A percentile compares a stretch with the other conserved stretches of the same genome.
Evolutionary conservation across 1,140 invertebrate species (phyloP).

Genomic region (Drosophila bocki): DNA sequence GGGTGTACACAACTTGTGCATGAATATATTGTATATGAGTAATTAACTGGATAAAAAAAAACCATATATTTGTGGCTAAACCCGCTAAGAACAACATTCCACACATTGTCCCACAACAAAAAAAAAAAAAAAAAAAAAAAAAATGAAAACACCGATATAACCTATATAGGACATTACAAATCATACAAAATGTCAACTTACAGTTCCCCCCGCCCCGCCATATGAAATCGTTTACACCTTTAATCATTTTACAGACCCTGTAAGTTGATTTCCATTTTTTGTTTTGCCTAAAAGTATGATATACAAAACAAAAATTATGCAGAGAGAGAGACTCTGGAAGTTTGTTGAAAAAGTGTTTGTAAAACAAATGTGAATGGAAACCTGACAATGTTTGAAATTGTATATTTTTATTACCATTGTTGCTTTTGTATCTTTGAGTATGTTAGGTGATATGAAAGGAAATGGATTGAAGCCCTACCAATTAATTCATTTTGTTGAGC

Average conservation of each 20-base stretch:
- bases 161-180: slow-evolving; percentile 25
- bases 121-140: neutral
- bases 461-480: neutral
- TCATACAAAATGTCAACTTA: slow-evolving; percentile 22
- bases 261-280: neutral
- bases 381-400: slow-evolving; percentile 16
- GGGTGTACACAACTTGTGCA: slow-evolving; percentile 46
- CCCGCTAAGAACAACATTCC: slow-evolving; percentile 33
- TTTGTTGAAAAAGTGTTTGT: slow-evolving; percentile 8
- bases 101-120: slow-evolving; percentile 3
- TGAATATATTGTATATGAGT: slow-evolving; percentile 36
- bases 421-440: slow-evolving; percentile 25
- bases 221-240: slow-evolving; percentile 12
- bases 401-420: slow-evolving; percentile 26
- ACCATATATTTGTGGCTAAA: slow-evolving; percentile 31
- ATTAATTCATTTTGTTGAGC: slow-evolving; percentile 15
- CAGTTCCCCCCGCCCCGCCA: slow-evolving; percentile 11
- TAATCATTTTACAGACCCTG: slow-evolving; percentile 9
- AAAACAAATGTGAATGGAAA: neutral
- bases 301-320: neutral
- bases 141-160: slow-evolving; percentile 32
- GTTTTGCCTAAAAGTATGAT: slow-evolving; percentile 21
- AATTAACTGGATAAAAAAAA: slow-evolving; percentile 7
- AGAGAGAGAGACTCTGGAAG: neutral
- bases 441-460: slow-evolving; percentile 3